Conservation (phyloP, 23 tunicate species). For the Halocynthia roretzi region DNA sequence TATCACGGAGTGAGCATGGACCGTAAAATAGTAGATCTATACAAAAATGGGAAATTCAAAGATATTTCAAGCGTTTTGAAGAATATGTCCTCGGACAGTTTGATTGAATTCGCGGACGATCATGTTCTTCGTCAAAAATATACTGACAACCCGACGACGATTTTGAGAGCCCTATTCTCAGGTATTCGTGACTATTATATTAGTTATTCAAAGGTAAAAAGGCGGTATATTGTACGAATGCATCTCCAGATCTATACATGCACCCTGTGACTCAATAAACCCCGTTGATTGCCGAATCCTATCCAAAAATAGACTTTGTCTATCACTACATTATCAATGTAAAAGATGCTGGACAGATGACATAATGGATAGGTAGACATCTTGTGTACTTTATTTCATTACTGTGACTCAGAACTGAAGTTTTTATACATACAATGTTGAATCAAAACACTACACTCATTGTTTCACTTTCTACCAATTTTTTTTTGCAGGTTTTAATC, state of each 20-base stretch:
- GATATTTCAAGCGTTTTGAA: background rate
- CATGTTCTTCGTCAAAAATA: slow-evolving; percentile 5
- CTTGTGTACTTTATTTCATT: too few relatives aligned
- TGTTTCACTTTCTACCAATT: background rate
- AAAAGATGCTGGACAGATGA: too few relatives aligned
- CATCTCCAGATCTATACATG: too few relatives aligned
- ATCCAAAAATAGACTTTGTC: too few relatives aligned
- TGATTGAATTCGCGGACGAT: slow-evolving; percentile 1
- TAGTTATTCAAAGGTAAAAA: background rate
- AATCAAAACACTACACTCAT: too few relatives aligned
- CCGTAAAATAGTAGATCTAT: background rate
- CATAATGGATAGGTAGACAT: too few relatives aligned
- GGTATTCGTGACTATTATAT: background rate
- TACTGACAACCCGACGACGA: background rate
- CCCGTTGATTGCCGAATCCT: too few relatives aligned
- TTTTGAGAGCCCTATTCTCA: background rate
- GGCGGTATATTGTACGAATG: too few relatives aligned
- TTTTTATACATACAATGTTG: too few relatives aligned
- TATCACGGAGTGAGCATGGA: background rate
- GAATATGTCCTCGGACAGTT: background rate
- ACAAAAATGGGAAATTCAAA: background rate
- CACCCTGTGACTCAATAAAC: too few relatives aligned
- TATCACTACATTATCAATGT: too few relatives aligned
- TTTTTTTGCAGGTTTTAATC: slow-evolving; percentile 13
- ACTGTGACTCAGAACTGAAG: too few relatives aligned